Base-by-base conservation (phyloP, 2,888 invertebrate genomes). In the Neuroscelio doddi region DNA sequence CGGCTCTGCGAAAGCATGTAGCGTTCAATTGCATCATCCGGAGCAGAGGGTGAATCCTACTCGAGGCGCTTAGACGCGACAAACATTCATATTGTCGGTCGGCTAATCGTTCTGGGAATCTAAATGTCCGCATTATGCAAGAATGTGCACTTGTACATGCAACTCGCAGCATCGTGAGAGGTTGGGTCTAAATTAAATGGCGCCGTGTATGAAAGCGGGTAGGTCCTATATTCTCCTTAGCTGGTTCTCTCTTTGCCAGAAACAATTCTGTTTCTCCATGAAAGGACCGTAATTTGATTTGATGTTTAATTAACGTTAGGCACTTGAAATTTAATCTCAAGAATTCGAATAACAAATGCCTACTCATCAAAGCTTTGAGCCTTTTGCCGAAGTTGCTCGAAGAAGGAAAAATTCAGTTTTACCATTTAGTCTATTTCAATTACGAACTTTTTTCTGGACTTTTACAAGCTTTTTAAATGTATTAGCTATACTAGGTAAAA, bases 41-140 rank as follows among this genome's bases (percentile, higher is more conserved):
- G 44, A 46, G 52, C 57, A 36, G 12, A 34, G 34, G 34, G 34
- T 12, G 10, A 34, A 34, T 34, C 34, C 17, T 2, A 15, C 38
- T 17, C 16, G 17, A 17, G 17, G 38, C 16, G 38, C 17, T 17
- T 34, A 44, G 34, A 47, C 47, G 46, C 53, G 58, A 59, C 34
- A 58, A 59, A 50, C 59, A 42, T 55, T 78, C 47, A 52, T 78
- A 78, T 74, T 70, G 71, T 71, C 61, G 69, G 72, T 74, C 73
- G 72, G 75, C 74, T 79, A 78, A 80, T 79, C 79, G 71, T 73
- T 66, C 56, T 65, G 64, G 64, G 73, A 74, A 78, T 78, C 80
- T 76, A 72, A 76, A 76, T 74, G 74, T 55, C 62, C 61, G 61
- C 68, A 69, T 75, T 75, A 74, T 71, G 63, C 70, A 64, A 65